Conservation (phyloP, 2,113 vertebrate species). For the Pristiophorus japonicus region DNA sequence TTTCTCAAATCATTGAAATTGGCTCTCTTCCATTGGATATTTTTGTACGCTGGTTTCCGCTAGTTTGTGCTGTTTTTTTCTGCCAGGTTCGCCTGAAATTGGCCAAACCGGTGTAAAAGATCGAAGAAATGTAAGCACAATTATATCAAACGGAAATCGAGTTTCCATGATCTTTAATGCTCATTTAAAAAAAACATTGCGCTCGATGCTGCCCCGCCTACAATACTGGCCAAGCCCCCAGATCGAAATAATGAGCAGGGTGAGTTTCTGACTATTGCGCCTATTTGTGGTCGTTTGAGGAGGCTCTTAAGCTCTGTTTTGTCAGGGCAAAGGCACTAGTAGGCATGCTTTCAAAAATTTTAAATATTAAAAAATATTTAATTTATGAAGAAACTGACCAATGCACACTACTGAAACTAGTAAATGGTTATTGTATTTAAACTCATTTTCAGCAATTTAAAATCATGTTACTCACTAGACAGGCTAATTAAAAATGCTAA, state of each 20-base stretch:
- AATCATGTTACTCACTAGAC: not conserved
- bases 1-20: too few relatives aligned
- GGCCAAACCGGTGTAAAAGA: not conserved
- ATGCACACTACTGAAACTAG: not conserved
- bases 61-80: not conserved
- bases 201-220: not conserved
- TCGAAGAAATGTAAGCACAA: not conserved
- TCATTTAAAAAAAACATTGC: not conserved
- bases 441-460: not conserved
- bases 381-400: not conserved
- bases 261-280: not conserved
- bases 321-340: too few relatives aligned
- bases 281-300: too few relatives aligned
- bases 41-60: too few relatives aligned
- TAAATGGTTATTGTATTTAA: not conserved
- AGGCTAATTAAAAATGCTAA: not conserved
- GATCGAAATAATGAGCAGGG: not conserved
- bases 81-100: not conserved
- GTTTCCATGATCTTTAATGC: not conserved
- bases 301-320: too few relatives aligned
- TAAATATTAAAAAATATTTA: not conserved
- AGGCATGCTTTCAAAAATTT: too few relatives aligned
- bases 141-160: not conserved
- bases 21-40: too few relatives aligned
- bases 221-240: not conserved